Evolutionary conservation across 2,888 invertebrate species (phyloP).

Genomic region (Clitarchus hookeri): DNA sequence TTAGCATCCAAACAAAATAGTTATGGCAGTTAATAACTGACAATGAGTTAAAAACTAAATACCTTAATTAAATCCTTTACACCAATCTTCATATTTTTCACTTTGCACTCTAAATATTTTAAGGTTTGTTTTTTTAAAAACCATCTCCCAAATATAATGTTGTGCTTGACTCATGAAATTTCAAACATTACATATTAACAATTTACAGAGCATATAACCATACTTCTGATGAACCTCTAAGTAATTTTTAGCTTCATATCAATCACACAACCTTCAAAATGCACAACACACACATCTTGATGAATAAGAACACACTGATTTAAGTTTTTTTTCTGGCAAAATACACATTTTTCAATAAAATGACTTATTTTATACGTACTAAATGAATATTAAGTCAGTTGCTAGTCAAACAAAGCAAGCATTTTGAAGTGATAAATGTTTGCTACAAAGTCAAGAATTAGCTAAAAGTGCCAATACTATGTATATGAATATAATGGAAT

Average conservation of each 20-base stretch:
- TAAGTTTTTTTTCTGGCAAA: neutral
- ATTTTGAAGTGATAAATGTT: neutral
- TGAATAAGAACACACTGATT: neutral
- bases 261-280: neutral
- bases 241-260: neutral
- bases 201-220: no score
- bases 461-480: neutral
- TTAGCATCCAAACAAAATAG: no score
- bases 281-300: neutral
- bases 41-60: no score
- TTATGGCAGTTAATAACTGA: no score
- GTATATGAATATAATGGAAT: neutral
- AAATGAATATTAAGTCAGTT: neutral
- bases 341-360: neutral
- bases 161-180: no score
- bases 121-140: no score
- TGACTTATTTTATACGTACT: neutral
- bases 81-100: no score
- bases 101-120: no score
- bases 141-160: no score
- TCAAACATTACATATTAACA: no score
- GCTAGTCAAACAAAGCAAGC: conserved; percentile 9
- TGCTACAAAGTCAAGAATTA: neutral
- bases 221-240: no score
- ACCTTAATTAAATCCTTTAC: no score